Evolutionary conservation across 2,888 invertebrate species (phyloP), one percentile per base, ranked within the genome.

Genomic region (Sarcophaga variegata): DNA sequence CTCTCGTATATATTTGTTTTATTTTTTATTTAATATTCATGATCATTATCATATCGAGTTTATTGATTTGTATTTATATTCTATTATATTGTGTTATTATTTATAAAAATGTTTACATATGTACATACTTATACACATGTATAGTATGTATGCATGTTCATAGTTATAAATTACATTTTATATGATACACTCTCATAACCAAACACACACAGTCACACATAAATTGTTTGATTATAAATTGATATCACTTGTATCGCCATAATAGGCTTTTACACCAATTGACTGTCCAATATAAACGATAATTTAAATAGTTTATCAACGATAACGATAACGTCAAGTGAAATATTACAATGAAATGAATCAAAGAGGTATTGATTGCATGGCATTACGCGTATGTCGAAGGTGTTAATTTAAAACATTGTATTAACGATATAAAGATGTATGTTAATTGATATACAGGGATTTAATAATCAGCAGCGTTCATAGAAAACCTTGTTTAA

Each of bases 241-340:
- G 60, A 14, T 72, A 60, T 59, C 37, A 20, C 12, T n/a, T 60
- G 14, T 25, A 37, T 37, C 11, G 37, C 27, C 37, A 67, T 67
- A 74, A 62, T 74, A 54, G 66, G 66, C 76, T 76, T 76, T 76
- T 76, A 76, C 76, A 76, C 76, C 76, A 76, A 76, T 76, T 76
- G 66, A 76, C 66, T 76, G 66, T 76, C 76, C 37, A 67, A 76
- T 54, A 76, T 76, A 76, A 76, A 20, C 49, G 66, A 66, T 8
- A 59, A 54, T 22, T 54, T 45, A 22, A 25, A 20, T 22, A 47
- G 45, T 14, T 70, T 70, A 17, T 54, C 54, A 54, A 54, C 17
- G 37, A 37, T 54, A 17, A 54, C 12, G 54, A 54, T 54, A 14
- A 54, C 54, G 54, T 54, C 54, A 54, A 37, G 2, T 37, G 37